These are phyloP conservation scores for Synergus umbraculus DNA, from an alignment of 2,888 invertebrate genomes.

Conservation along the genomic window DNA sequence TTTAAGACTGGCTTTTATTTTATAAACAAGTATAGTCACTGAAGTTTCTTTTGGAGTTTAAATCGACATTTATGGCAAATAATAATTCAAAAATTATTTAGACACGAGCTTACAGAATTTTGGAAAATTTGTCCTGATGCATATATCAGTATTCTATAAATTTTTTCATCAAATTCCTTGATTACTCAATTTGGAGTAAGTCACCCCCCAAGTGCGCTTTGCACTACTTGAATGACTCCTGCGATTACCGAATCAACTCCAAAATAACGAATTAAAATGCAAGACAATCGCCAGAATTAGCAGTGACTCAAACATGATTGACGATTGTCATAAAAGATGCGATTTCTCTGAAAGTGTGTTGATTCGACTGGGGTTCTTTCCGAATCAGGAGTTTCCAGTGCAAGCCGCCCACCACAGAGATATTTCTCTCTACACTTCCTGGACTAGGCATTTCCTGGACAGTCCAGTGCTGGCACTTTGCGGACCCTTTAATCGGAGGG, in stretches of 20 bases:
- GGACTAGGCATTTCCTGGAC: constrained; percentile 34
- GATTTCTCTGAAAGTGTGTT: not conserved
- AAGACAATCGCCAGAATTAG: not conserved
- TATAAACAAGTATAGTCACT: not conserved
- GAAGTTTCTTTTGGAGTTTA: not conserved
- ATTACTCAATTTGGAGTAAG: not conserved
- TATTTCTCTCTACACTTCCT: constrained; percentile 34
- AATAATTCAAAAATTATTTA: not conserved
- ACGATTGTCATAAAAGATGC: not conserved
- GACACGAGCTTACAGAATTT: not conserved
- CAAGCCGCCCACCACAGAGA: constrained; percentile 24
- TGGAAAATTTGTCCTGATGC: not conserved
- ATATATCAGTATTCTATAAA: too few relatives aligned
- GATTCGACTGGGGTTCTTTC: not conserved
- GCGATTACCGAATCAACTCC: too few relatives aligned
- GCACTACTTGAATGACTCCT: too few relatives aligned
- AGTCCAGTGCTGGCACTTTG: constrained; percentile 38
- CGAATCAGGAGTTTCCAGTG: not conserved
- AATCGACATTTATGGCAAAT: not conserved
- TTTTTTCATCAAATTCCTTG: too few relatives aligned
- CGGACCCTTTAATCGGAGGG: constrained; percentile 40
- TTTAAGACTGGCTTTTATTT: not conserved
- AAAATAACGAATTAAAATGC: too few relatives aligned
- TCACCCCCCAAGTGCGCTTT: not conserved
- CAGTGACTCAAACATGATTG: not conserved